Conservation (phyloP, 2,888 invertebrate genomes). For the Drosophila barbarae region DNA sequence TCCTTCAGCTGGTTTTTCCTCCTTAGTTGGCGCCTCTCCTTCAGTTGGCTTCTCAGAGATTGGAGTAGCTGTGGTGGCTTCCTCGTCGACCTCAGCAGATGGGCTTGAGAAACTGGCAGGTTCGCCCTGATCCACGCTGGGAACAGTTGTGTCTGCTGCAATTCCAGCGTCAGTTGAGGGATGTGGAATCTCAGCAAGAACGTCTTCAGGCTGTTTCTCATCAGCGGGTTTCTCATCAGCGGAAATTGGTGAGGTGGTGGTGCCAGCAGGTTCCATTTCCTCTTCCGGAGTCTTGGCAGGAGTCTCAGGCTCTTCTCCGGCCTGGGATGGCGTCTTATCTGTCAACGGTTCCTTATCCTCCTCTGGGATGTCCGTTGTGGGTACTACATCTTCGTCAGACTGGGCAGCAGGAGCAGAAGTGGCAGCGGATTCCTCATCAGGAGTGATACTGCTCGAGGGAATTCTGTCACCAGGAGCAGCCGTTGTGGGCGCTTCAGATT, state of each 20-base stretch:
- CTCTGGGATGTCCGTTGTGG: conserved; percentile 30
- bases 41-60: conserved; percentile 37
- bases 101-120: conserved; percentile 27
- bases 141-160: conserved; percentile 31
- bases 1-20: conserved; percentile 32
- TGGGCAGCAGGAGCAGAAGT: conserved; percentile 34
- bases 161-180: conserved; percentile 31
- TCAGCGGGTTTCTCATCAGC: conserved; percentile 20
- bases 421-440: conserved; percentile 40
- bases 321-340: conserved; percentile 27
- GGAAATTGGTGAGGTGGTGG: conserved; percentile 20
- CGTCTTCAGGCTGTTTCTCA: conserved; percentile 15
- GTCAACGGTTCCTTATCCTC: conserved; percentile 46
- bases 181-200: conserved; percentile 27
- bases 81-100: conserved; percentile 30
- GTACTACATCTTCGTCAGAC: conserved; percentile 29
- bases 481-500: conserved; percentile 37
- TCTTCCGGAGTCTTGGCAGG: conserved; percentile 26
- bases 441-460: conserved; percentile 18
- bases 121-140: conserved; percentile 34
- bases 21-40: conserved; percentile 15
- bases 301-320: conserved; percentile 20
- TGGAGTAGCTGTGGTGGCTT: conserved; percentile 28
- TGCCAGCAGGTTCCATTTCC: conserved; percentile 11
- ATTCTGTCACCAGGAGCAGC: conserved; percentile 33